Base-by-base conservation (phyloP, 2,797 vertebrate genomes). In the Peromyscus eremicus region DNA sequence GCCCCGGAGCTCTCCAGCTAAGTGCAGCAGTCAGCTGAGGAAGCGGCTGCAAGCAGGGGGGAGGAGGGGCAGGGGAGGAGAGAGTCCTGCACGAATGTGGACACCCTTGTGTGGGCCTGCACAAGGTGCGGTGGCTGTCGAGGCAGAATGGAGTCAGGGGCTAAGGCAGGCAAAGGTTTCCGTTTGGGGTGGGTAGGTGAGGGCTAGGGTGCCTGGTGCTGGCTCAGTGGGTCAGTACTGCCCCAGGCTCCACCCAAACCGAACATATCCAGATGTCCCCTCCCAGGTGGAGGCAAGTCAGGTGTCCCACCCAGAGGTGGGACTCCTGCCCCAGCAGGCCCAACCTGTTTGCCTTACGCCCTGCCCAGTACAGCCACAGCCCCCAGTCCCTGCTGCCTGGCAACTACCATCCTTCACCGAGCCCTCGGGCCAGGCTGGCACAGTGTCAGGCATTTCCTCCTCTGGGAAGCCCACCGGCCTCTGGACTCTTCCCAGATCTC, bases 261-360 rank as follows among this genome's bases (percentile, higher is more conserved):
- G 57, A 68, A 34, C 64, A 25, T 43, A 14, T 27, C 55, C 49
- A 82, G 66, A 43, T 46, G 37, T 57, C 13, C 12, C 89, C 66
- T 60, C 66, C 66, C 29, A 60, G 4, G 4, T n/a, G 23, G 19
- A 57, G 87, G 92, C 62, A 2, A 73, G 89, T 64, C 29, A 13
- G 6, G 9, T 77, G 60, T 17, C 70, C n/a, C 94, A 40, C 91
- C 92, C 64, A 83, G 37, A 32, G 75, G 62, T 60, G 75, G 49
- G 19, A 37, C 70, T 89, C 93, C 84, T 64, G 23, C 32, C 81
- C 80, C 55, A 81, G 95, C 96, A 8, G 68, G 94, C 95, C 92
- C n/a, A 40, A 80, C 97, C 83, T 19, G 73, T 91, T 81, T 37
- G 60, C 89, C 84, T 2, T 14, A 46, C 21, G 29, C 49, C 86